Evolutionary conservation across 2,797 vertebrate species (phyloP).

Genomic region (Serranus cabrilla): DNA sequence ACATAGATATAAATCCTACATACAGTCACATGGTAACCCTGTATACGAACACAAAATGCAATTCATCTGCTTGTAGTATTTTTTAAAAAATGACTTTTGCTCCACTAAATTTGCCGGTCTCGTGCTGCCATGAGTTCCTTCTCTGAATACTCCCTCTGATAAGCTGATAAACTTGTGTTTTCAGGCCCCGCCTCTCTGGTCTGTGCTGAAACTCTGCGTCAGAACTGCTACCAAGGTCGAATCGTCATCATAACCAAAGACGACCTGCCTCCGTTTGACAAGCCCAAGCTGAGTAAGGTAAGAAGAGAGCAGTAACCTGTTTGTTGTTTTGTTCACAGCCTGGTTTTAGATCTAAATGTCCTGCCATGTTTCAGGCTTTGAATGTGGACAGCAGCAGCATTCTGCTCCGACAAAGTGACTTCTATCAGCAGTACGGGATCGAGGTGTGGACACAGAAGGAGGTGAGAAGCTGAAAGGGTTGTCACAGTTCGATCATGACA

Average conservation of each 20-base stretch:
- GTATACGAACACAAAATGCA: no score
- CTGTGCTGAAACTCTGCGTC: constrained; percentile 92
- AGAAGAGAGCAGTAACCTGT: neutral
- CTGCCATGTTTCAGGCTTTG: constrained; percentile 73
- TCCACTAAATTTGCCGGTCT: neutral
- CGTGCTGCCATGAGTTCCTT: neutral
- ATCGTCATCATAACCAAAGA: constrained; percentile 90
- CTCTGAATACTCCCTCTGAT: neutral
- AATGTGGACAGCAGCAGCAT: constrained; percentile 81
- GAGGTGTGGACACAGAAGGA: constrained; percentile 89
- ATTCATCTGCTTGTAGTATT: no score
- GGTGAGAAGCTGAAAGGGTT: constrained; percentile 70
- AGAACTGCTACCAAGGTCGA: constrained; percentile 89
- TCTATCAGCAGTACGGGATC: constrained; percentile 83
- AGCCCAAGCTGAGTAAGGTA: constrained; percentile 92
- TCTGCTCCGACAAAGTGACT: constrained; percentile 86
- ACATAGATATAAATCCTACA: no score
- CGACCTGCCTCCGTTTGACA: constrained; percentile 88
- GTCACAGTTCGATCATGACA: no score
- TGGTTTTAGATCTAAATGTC: neutral
- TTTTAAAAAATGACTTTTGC: neutral
- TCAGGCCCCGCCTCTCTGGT: constrained; percentile 90
- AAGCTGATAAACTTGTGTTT: neutral
- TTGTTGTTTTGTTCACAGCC: neutral
- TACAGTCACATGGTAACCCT: no score